These are phyloP conservation scores for Drosophila prostipennis DNA, from an alignment of 2,888 invertebrate species.

Conservation along the genomic window DNA sequence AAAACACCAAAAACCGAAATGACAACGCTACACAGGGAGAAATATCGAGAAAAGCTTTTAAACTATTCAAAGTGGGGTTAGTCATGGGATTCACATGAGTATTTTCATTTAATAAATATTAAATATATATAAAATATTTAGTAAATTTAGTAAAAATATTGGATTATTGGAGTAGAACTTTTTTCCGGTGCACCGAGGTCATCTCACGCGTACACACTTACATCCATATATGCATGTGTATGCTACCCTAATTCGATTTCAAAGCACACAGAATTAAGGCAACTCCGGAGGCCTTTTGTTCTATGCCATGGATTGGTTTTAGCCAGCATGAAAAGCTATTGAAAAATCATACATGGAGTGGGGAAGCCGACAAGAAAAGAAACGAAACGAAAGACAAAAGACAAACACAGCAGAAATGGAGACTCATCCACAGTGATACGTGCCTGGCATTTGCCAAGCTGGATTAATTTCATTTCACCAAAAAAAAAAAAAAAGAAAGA, in stretches of 20 bases:
- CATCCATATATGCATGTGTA: slow-evolving; percentile 10
- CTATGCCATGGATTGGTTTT: slow-evolving; percentile 28
- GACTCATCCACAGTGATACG: slow-evolving; percentile 64
- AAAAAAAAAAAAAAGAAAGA: slow-evolving; percentile 12
- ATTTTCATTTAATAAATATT: no score
- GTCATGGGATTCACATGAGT: no score
- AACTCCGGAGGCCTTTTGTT: slow-evolving; percentile 56
- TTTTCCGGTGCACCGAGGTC: slow-evolving; percentile 11
- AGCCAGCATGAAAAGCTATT: slow-evolving; percentile 48
- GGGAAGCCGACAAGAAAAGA: slow-evolving; percentile 32
- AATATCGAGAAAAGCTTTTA: neutral
- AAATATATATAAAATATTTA: no score
- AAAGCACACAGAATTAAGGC: slow-evolving; percentile 66
- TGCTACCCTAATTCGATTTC: slow-evolving; percentile 70
- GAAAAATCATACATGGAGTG: slow-evolving; percentile 56
- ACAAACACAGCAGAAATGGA: slow-evolving; percentile 64
- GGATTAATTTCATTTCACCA: slow-evolving; percentile 79
- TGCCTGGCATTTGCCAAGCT: slow-evolving; percentile 77
- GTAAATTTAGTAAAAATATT: no score
- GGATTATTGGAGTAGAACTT: neutral
- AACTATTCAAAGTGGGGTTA: no score
- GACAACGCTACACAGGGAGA: slow-evolving; percentile 50
- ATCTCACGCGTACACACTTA: slow-evolving; percentile 20
- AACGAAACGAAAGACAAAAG: slow-evolving; percentile 43
- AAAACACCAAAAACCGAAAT: slow-evolving; percentile 42